Percentiles rank a stretch among this genome's conserved stretches.
Conservation (phyloP, 2,113 vertebrate species). For the Chinchilla lanigera region DNA sequence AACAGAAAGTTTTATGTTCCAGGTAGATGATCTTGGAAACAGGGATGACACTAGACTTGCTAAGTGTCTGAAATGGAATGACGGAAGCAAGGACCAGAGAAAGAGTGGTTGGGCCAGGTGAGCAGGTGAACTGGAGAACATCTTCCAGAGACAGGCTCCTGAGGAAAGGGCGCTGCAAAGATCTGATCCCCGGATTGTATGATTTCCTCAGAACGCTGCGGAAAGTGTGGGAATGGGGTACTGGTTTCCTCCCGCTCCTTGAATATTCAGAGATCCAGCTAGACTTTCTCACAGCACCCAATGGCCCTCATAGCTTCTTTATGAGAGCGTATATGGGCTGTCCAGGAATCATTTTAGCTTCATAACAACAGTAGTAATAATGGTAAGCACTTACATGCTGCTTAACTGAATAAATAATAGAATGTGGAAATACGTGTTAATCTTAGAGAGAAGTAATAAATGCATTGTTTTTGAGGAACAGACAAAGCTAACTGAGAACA, state of each 20-base stretch:
- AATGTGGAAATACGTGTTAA: not conserved
- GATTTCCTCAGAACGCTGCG: not conserved
- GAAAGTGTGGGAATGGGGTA: not conserved
- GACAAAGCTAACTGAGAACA: not conserved
- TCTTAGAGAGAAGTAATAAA: not conserved
- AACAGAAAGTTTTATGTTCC: not conserved
- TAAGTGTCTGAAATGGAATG: not conserved
- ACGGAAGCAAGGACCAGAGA: not conserved
- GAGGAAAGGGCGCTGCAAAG: not conserved
- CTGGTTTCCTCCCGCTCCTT: not conserved
- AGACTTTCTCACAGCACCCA: not conserved
- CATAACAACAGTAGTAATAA: not conserved
- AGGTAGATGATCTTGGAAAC: not conserved
- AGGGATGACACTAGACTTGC: not conserved
- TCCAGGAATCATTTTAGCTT: not conserved
- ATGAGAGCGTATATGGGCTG: not conserved
- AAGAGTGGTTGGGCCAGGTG: not conserved
- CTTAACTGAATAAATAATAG: not conserved
- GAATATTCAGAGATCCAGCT: not conserved
- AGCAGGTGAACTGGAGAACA: not conserved
- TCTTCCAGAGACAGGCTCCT: not conserved
- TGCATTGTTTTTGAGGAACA: not conserved
- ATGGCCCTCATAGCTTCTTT: not conserved
- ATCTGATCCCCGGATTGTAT: not conserved
- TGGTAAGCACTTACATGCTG: not conserved